Base-by-base conservation (phyloP, 1,140 invertebrate species). In the Heterodera schachtii region DNA sequence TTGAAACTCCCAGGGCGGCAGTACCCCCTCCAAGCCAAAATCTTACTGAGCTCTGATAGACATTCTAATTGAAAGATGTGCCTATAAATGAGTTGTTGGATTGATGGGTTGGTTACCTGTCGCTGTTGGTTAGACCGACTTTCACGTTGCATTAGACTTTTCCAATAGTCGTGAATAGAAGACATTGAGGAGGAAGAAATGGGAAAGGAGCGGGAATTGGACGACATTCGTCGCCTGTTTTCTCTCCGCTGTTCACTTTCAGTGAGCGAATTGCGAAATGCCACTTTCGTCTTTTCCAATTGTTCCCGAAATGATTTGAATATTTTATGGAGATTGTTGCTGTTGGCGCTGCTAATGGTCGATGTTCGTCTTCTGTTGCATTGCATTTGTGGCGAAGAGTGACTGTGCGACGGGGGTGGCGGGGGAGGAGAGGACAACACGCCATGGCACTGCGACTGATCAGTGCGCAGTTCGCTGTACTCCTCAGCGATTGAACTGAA, bases 221-320 rank as follows among this genome's bases (percentile, higher is more conserved):
- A 7, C 8, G 69, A 11, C 69, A 71, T 71, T 21, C 44, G 31
- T 11, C 41, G 8, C 11, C 69, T 41, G 9, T 31, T 31, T 31
- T 71, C 69, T 46, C 43, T 71, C 19, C 19, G 69, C 69, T 71
- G 49, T 41, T 78, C 64, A 8, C 31, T 19, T 52, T 52, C 52
- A 9, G 60, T 47, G 41, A 46, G 46, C n/a, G 77, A 70, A 41
- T 44, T 43, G 47, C n/a, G 47, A 46, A 78, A 78, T 11, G 77
- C 21, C 21, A 49, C 31, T 46, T 78, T 78, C n/a, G 77, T 78
- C 70, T 46, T 64, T 69, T 78, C 77, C 21, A 78, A 44, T 69
- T 78, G 77, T 31, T 69, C 64, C 19, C 77, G 77, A 46, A 78
- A 78, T n/a, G 66, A 49, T n/a, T 49, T 69, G 70, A 78, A 78